Conservation (phyloP, 2,888 invertebrate species). For the Acanthosepion esculentum region DNA sequence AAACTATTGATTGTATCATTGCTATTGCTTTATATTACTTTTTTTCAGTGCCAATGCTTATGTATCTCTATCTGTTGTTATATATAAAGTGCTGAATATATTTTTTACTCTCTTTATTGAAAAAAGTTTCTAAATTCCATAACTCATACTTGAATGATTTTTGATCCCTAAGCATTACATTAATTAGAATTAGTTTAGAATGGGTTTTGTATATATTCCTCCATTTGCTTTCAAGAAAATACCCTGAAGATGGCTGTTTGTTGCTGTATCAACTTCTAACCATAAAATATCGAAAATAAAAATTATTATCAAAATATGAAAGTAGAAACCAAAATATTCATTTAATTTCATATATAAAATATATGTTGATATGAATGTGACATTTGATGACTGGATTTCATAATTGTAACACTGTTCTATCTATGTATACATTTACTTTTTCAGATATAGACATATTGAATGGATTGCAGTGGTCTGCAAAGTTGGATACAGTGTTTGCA, state of each 20-base stretch:
- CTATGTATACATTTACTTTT: conserved; percentile 51
- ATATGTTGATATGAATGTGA: no score
- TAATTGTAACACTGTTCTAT: not conserved
- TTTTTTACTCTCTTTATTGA: not conserved
- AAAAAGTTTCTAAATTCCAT: not conserved
- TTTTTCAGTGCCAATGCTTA: not conserved
- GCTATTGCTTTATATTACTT: not conserved
- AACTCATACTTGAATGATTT: not conserved
- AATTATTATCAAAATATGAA: not conserved
- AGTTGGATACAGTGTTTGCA: conserved; percentile 74
- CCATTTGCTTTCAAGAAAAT: not conserved
- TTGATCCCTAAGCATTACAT: not conserved
- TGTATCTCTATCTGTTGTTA: not conserved
- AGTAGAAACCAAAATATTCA: not conserved
- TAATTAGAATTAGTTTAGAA: not conserved
- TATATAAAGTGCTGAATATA: not conserved
- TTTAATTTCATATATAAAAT: not conserved
- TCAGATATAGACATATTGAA: conserved; percentile 76
- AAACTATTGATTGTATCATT: not conserved
- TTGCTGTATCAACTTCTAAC: not conserved
- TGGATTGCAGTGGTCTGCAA: conserved; percentile 76
- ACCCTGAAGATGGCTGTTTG: not conserved
- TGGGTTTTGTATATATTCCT: not conserved
- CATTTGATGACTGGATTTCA: not conserved
- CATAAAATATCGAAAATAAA: not conserved